Evolutionary conservation across 2,888 invertebrate species (phyloP), one percentile per base, ranked within the genome.

Genomic region (Drosophila algonquin): DNA sequence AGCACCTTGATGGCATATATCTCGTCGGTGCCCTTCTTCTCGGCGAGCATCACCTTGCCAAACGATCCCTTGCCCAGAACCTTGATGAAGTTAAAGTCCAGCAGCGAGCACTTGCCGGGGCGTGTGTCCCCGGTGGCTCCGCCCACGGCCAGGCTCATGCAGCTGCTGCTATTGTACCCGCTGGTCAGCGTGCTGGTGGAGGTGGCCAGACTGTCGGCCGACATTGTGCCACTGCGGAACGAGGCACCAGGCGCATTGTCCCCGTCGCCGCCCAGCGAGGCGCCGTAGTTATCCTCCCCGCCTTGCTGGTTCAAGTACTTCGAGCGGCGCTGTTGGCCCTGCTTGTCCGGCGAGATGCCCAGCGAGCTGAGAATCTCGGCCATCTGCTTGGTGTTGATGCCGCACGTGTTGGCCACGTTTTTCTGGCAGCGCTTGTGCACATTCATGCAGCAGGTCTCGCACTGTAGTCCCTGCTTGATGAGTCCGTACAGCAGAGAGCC

Each of bases 351-450:
- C 60, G 97, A 96, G 91, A 99, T 96, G 91, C 98, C 98, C 93
- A 99, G 96, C 91, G 96, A 95, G 90, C 95, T 96, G 83, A 99
- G 94, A 85, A 98, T 96, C 92, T 97, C 96, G 5, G 98, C 99
- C 97, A 99, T 96, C 93, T 96, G 95, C 93, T 98, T 98, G 63
- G 98, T 97, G 93, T 99, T 97, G 92, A 99, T 98, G 90, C 99
- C 99, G 93, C 99, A 99, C 93, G 98, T 99, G 93, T 99, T 99
- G 73, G 99, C 99, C 76, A 99, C 99, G 93, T 99, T 99, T 93
- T 98, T 98, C 93, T 98, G 97, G 93, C 99, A 99, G 65, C 99
- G 95, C 93, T 99, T 99, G 94, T 99, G 99, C 73, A 99, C 98
- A 93, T 99, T 99, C 95, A 99, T 95, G 81, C 95, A 96, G 92